A percentile compares a stretch with the other conserved stretches of the same genome.
These are phyloP conservation scores for Formica exsecta DNA, from an alignment of 1,140 invertebrate genomes.

Conservation along the genomic window DNA sequence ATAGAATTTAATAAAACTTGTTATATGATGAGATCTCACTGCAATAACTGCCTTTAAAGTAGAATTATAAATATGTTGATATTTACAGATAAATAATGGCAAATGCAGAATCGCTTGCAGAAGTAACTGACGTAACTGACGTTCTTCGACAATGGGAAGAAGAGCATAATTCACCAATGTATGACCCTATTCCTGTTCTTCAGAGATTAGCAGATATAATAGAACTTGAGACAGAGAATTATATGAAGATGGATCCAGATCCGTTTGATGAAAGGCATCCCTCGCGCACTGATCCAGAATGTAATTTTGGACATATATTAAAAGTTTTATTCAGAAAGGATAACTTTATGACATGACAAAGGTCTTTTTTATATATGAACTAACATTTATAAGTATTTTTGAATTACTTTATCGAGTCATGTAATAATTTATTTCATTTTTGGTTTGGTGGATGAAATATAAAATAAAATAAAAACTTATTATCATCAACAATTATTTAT, in stretches of 20 bases:
- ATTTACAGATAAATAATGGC: constrained; percentile 77
- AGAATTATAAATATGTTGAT: neutral
- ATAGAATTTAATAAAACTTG: neutral
- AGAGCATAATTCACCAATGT: constrained; percentile 88
- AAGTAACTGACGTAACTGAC: constrained; percentile 89
- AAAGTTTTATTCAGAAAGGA: constrained; percentile 98
- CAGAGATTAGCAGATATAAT: constrained; percentile 93
- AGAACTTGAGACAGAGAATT: constrained; percentile 95
- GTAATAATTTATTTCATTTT: neutral
- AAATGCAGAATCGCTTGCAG: constrained; percentile 82
- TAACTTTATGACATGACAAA: constrained; percentile 97
- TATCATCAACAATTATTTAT: neutral
- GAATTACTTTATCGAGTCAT: neutral
- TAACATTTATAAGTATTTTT: neutral
- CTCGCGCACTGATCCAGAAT: constrained; percentile 96
- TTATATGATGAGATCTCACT: neutral
- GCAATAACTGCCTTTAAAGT: neutral
- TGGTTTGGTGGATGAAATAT: neutral
- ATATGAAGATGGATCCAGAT: constrained; percentile 98
- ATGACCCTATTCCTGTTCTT: constrained; percentile 90
- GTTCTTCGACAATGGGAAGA: constrained; percentile 92
- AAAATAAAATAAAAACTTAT: neutral
- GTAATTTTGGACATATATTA: constrained; percentile 95
- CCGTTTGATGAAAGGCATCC: constrained; percentile 99
- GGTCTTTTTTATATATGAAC: constrained; percentile 82